Base-by-base conservation (phyloP, 2,797 vertebrate genomes). In the Lithobates pipiens region DNA sequence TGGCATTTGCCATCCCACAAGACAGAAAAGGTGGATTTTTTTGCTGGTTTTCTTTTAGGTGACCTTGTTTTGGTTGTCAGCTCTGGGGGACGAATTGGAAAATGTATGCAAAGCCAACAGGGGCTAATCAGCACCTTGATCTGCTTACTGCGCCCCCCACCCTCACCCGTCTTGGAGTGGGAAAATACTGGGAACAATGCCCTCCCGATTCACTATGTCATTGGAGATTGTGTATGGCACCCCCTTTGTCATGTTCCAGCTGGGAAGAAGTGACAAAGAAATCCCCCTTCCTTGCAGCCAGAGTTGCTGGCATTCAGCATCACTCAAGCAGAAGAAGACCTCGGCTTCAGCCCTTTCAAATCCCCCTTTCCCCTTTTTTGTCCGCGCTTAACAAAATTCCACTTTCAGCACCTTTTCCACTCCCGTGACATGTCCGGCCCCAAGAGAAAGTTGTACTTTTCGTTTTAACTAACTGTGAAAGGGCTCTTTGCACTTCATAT, bases 181-280 rank as follows among this genome's bases (percentile, higher is more conserved):
- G 96, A 97, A 96, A 96, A 95, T 95, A 90, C 91, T 91, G 88
- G 90, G 93, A 95, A 97, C 96, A 97, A 96, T 96, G 95, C 92
- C 29, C 89, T 89, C 89, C 63, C 93, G 93, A 94, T 93, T 93
- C 92, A 86, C 91, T 90, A 91, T 88, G 89, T 95, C 95, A 92
- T 92, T 93, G 91, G 91, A 91, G 93, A 90, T 93, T 89, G 89
- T 88, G 92, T 92, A 91, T 92, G 89, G 86, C 89, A 91, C 92
- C 92, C 93, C 94, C 96, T 96, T 95, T 96, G 93, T 90, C 90
- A 79, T 36, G 88, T 92, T 94, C 95, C 96, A 96, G 95, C 95
- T 96, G 95, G 95, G 94, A 91, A 91, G 93, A 82, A 86, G 88
- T 63, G 69, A 95, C 95, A 96, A 95, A 96, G 92, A 94, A 92